Percentiles rank a stretch among this genome's conserved stretches.
Conservation (phyloP, 2,113 vertebrate genomes). For the Oceanodroma tethys region DNA sequence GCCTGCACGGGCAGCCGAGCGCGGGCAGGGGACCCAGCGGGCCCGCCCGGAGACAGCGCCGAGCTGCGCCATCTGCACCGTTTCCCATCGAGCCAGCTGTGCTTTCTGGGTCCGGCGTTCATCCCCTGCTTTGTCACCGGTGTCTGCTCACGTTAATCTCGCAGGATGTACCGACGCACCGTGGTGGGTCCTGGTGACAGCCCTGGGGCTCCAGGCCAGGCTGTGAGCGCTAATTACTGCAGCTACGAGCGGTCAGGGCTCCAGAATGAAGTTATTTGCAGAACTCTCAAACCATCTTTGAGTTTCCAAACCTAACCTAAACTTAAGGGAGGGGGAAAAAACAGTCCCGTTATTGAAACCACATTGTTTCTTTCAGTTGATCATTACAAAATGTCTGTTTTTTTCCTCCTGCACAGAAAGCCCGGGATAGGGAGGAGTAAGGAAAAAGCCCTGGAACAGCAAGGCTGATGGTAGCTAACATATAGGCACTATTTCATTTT, state of each 20-base stretch:
- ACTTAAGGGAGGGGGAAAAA: not conserved
- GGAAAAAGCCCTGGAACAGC: not conserved
- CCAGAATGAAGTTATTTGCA: not conserved
- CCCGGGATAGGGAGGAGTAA: not conserved
- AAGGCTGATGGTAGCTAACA: not conserved
- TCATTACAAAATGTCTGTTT: not conserved
- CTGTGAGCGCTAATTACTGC: rapidly evolving
- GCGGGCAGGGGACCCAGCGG: not conserved
- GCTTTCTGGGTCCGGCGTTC: rapidly evolving
- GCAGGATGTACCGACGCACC: not conserved
- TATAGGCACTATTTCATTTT: not conserved
- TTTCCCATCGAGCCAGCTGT: rapidly evolving
- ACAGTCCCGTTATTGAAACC: not conserved
- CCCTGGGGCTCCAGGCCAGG: not conserved
- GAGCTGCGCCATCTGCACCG: rapidly evolving
- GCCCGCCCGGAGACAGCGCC: rapidly evolving
- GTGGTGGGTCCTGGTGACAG: not conserved
- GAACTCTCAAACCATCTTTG: not conserved
- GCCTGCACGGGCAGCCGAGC: rapidly evolving
- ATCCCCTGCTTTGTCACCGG: rapidly evolving
- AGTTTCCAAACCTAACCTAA: not conserved
- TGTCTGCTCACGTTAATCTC: rapidly evolving
- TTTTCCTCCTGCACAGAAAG: not conserved
- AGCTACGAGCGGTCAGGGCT: not conserved
- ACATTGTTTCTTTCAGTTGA: not conserved